Conservation (phyloP, 2,888 invertebrate genomes). For the Axea sp. region DNA sequence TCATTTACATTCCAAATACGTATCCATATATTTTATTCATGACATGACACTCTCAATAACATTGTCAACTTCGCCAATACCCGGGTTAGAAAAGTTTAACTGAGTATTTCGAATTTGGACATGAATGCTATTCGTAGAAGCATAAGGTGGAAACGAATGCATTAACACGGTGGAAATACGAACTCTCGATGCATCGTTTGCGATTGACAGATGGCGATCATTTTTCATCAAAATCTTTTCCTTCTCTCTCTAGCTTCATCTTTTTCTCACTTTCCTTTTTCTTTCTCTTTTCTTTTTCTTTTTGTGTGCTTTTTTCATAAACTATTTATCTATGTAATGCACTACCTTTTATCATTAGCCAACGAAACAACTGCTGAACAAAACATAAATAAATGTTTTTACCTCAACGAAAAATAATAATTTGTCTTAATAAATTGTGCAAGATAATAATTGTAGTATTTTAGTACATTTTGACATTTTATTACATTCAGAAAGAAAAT, state of each 20-base stretch:
- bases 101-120: slow-evolving; percentile 60
- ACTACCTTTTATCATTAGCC: slow-evolving; percentile 36
- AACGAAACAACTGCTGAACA: too few relatives aligned
- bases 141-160: slow-evolving; percentile 50
- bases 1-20: slow-evolving; percentile 60
- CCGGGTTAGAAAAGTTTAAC: slow-evolving; percentile 61
- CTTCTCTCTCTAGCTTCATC: background rate
- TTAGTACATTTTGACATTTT: too few relatives aligned
- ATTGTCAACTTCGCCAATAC: slow-evolving; percentile 54
- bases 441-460: too few relatives aligned
- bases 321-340: slow-evolving; percentile 31
- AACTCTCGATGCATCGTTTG: slow-evolving; percentile 44
- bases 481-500: too few relatives aligned
- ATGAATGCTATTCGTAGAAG: slow-evolving; percentile 47
- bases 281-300: too few relatives aligned
- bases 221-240: slow-evolving; percentile 43
- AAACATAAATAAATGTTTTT: too few relatives aligned
- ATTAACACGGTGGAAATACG: slow-evolving; percentile 51
- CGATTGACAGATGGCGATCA: slow-evolving; percentile 57
- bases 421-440: too few relatives aligned
- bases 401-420: too few relatives aligned
- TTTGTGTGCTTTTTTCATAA: slow-evolving; percentile 8
- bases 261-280: background rate
- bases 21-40: slow-evolving; percentile 61
- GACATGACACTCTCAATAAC: slow-evolving; percentile 61